Base-by-base conservation (phyloP, 2,888 invertebrate species). In the Brassicogethes aeneus region DNA sequence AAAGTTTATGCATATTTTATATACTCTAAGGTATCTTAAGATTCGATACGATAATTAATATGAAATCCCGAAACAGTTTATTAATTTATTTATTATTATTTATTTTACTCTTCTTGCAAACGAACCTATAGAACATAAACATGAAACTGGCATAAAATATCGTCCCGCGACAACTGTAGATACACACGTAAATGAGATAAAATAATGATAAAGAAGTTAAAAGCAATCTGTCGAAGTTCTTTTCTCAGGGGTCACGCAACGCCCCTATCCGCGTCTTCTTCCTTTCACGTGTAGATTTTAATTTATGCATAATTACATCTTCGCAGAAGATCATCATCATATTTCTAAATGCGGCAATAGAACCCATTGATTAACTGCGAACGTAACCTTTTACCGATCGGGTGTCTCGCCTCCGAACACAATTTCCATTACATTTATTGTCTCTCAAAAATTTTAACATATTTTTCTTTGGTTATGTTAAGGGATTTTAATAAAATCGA, bases 271-370 rank as follows among this genome's bases (percentile, higher is more conserved):
- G n/a, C 10, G 23, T 7, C 5, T 23, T 10, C 5, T 23, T 42
- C 38, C 34, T 23, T 33, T 42, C 42, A 36, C 15, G 35, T 41
- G 32, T 15, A 41, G 32, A 60, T 47, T 50, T 50, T 53, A 53
- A 51, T 53, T 48, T 54, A 54, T 53, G 50, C 52, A 50, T 51
- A 50, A 53, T 54, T 53, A 53, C 48, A 44, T 42, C 42, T 44
- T 46, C 44, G 47, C 44, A 29, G 40, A 15, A 37, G 42, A 44
- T 39, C 41, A 43, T 44, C 41, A 44, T 41, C 44, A 37, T 36
- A 40, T 35, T 34, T 23, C 23, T 23, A 23, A 23, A 42, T 17
- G 36, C 32, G 15, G 39, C 36, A 42, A 42, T 42, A 42, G 30
- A 31, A 38, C 23, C 39, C 36, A 42, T 36, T 42, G 42, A 42